Percentiles rank a stretch among this genome's conserved stretches.
Evolutionary conservation across 1,140 invertebrate species (phyloP).

Genomic region (Agrilus planipennis): DNA sequence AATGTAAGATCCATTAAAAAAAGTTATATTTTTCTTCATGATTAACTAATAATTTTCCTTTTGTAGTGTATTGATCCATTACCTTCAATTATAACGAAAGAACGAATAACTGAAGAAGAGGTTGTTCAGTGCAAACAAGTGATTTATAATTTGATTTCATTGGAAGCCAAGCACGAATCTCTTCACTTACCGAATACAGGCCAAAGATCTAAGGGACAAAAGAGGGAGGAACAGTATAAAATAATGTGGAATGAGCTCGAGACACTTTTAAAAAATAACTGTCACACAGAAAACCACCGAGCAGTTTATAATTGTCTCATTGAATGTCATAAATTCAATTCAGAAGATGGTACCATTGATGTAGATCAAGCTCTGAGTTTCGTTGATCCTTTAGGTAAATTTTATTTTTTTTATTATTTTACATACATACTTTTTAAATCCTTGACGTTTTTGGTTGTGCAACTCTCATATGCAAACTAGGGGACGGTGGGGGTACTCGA

Average conservation of each 20-base stretch:
- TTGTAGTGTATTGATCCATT: constrained; percentile 71
- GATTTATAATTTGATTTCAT: constrained; percentile 66
- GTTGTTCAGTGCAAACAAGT: constrained; percentile 80
- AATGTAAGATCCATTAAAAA: constrained; percentile 43
- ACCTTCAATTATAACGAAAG: constrained; percentile 66
- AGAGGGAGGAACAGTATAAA: constrained; percentile 80
- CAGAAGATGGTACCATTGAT: constrained; percentile 50
- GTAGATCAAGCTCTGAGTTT: constrained; percentile 24
- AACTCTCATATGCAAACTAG: too few relatives aligned
- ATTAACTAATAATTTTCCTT: constrained; percentile 12
- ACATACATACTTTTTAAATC: too few relatives aligned
- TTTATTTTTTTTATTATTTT: not conserved
- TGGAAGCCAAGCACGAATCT: constrained; percentile 75
- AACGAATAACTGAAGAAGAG: constrained; percentile 72
- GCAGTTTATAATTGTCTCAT: constrained; percentile 73
- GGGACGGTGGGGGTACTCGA: too few relatives aligned
- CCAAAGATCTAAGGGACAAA: constrained; percentile 42
- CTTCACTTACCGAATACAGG: constrained; percentile 53
- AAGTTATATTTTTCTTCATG: not conserved
- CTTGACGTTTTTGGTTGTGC: too few relatives aligned
- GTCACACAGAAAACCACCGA: constrained; percentile 56
- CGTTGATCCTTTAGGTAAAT: constrained; percentile 10
- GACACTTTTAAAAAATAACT: constrained; percentile 64
- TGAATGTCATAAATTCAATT: constrained; percentile 55
- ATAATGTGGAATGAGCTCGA: constrained; percentile 85